Conservation (phyloP, 2,888 invertebrate genomes). For the Eupithecia subumbrata region DNA sequence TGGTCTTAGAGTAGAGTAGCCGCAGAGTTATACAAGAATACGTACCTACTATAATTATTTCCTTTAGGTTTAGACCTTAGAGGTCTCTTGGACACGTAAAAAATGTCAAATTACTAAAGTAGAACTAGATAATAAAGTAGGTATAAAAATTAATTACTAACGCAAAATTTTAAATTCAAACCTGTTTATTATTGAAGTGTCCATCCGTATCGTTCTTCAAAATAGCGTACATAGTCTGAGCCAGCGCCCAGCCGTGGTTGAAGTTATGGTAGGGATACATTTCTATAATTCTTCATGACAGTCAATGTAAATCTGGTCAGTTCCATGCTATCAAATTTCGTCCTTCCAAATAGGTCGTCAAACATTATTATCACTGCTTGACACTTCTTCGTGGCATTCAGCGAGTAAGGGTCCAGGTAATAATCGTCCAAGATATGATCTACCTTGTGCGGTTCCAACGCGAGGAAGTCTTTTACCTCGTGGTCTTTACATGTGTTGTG, state of each 20-base stretch:
- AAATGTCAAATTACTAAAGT: no score
- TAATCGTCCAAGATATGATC: slow-evolving; percentile 81
- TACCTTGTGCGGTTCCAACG: slow-evolving; percentile 45
- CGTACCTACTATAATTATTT: no score
- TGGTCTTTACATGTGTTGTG: slow-evolving; percentile 91
- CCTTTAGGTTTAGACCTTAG: no score
- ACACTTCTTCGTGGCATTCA: slow-evolving; percentile 89
- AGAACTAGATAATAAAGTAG: no score
- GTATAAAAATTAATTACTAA: no score
- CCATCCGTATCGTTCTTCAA: slow-evolving; percentile 79
- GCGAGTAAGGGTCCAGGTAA: slow-evolving; percentile 88
- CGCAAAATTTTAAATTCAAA: slow-evolving; percentile 30
- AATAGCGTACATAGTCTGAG: slow-evolving; percentile 91
- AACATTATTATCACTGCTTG: slow-evolving; percentile 90
- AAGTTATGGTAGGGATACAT: slow-evolving; percentile 95
- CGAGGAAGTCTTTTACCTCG: slow-evolving; percentile 81
- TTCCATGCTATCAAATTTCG: slow-evolving; percentile 85
- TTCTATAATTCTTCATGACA: slow-evolving; percentile 92
- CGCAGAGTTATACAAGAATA: no score
- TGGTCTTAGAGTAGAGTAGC: no score
- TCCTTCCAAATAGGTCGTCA: slow-evolving; percentile 87
- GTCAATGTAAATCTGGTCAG: slow-evolving; percentile 90
- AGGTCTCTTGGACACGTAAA: no score
- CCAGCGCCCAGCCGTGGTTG: slow-evolving; percentile 94
- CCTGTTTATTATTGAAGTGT: slow-evolving; percentile 64